phyloP scores from a whole-genome alignment of 2,888 invertebrate genomes.

The Spatulosminthurus flaviceps region DNA sequence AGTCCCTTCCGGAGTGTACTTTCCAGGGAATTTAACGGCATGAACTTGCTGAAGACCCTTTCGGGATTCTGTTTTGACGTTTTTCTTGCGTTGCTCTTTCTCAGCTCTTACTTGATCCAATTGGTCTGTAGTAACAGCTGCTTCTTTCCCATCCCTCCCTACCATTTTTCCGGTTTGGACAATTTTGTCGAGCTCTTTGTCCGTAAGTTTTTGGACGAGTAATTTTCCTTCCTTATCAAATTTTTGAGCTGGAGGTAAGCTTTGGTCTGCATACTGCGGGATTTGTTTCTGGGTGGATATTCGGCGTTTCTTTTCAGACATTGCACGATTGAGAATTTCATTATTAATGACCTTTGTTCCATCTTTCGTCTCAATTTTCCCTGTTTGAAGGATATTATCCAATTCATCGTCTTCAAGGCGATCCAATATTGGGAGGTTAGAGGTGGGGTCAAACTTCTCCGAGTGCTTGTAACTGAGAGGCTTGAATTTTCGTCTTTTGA shows the following conservation, averaged over 20 bases:
- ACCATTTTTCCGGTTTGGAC: not conserved
- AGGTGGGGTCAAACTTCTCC: constrained; percentile 9
- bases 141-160: not conserved
- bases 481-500: not conserved
- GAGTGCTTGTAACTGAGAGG: not conserved
- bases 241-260: constrained; percentile 12
- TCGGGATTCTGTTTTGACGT: not conserved
- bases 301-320: not conserved
- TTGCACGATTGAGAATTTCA: not conserved
- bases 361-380: not conserved
- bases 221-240: constrained; percentile 9
- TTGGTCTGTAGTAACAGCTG: not conserved
- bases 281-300: not conserved
- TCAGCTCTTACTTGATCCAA: not conserved
- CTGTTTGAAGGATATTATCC: not conserved
- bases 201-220: not conserved
- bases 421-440: constrained; percentile 8
- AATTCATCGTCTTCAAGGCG: not conserved
- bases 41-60: not conserved
- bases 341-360: not conserved
- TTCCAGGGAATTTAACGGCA: not conserved
- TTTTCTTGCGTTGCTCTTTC: not conserved
- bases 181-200: constrained; percentile 19
- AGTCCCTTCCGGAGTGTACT: not conserved
- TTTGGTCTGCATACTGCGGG: too few relatives aligned